Evolutionary conservation across 2,113 vertebrate genomes (phyloP).

Genomic region (Myotis lucifugus): DNA sequence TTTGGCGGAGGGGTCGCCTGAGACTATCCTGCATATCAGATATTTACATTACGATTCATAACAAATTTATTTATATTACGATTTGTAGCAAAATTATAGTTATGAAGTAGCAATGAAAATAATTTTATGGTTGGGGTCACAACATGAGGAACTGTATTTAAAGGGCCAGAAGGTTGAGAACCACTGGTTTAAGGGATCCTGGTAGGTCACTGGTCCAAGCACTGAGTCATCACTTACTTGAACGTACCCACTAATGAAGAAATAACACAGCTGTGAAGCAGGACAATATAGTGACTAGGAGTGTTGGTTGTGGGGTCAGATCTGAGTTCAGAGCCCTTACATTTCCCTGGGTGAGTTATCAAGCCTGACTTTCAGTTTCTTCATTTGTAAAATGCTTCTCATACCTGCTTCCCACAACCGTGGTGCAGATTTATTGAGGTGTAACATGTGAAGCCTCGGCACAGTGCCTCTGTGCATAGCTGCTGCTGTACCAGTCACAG

Average conservation of each 20-base stretch:
- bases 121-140: too few relatives aligned
- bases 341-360: not conserved
- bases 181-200: not conserved
- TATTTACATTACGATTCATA: too few relatives aligned
- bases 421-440: not conserved
- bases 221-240: not conserved
- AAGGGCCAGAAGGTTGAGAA: too few relatives aligned
- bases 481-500: not conserved
- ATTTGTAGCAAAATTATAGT: too few relatives aligned
- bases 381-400: not conserved
- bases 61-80: too few relatives aligned
- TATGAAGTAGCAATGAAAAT: too few relatives aligned
- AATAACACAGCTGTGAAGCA: not conserved
- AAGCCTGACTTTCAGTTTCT: not conserved
- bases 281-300: not conserved
- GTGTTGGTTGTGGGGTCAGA: not conserved
- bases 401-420: not conserved
- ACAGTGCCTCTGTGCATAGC: not conserved
- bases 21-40: too few relatives aligned
- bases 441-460: rapidly evolving
- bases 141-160: too few relatives aligned
- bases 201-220: not conserved
- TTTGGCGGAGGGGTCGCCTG: too few relatives aligned
- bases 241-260: not conserved
- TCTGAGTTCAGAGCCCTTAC: not conserved